Evolutionary conservation across 2,888 invertebrate species (phyloP).

Genomic region (Stenoptilia bipunctidactyla): DNA sequence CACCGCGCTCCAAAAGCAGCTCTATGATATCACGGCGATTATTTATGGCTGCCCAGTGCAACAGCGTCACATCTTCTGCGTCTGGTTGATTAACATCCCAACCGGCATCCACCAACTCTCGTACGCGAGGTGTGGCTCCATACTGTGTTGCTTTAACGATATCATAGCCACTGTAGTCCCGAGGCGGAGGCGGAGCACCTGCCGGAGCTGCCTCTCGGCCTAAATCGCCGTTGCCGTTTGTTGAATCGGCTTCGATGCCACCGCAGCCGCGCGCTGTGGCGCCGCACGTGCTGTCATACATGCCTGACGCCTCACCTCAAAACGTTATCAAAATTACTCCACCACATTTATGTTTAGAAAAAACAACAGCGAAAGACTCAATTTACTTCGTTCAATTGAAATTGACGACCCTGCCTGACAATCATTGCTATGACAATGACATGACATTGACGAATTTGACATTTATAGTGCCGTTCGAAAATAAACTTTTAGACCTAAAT

Average conservation of each 20-base stretch:
- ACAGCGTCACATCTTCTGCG: slow-evolving; percentile 92
- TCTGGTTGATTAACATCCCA: slow-evolving; percentile 96
- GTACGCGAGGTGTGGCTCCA: slow-evolving; percentile 86
- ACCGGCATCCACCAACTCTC: slow-evolving; percentile 91
- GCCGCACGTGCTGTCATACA: slow-evolving; percentile 82
- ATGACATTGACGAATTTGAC: too few species aligned
- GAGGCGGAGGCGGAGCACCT: slow-evolving; percentile 68
- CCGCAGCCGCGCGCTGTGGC: slow-evolving; percentile 77
- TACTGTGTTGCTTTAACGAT: slow-evolving; percentile 97
- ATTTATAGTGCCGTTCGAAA: too few species aligned
- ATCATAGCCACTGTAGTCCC: slow-evolving; percentile 86
- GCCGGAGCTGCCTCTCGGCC: slow-evolving; percentile 71
- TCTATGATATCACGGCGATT: slow-evolving; percentile 93
- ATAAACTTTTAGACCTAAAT: too few species aligned
- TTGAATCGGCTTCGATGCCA: slow-evolving; percentile 73
- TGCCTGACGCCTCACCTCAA: slow-evolving; percentile 22
- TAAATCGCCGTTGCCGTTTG: slow-evolving; percentile 74
- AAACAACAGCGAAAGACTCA: too few species aligned
- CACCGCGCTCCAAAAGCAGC: slow-evolving; percentile 85
- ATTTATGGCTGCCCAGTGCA: slow-evolving; percentile 99
- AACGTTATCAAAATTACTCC: too few species aligned
- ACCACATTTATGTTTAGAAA: too few species aligned
- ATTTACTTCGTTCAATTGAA: too few species aligned
- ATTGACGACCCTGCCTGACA: too few species aligned
- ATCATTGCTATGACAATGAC: too few species aligned